Evolutionary conservation across 2,797 vertebrate genomes (phyloP).

Genomic region (Pampus argenteus): DNA sequence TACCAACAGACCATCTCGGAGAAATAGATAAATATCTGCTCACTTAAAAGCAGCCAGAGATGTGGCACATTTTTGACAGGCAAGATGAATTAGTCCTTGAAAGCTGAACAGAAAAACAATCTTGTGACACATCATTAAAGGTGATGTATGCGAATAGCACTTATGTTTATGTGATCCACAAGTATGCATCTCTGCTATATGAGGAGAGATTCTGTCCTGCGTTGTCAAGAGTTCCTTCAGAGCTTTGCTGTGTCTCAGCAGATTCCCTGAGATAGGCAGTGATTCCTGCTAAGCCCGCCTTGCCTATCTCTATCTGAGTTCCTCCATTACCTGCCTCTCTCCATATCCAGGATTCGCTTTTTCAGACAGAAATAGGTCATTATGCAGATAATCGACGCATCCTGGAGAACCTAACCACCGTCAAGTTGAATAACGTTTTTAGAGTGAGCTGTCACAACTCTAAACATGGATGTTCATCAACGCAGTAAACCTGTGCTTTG

Average conservation of each 20-base stretch:
- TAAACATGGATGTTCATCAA: slow-evolving; percentile 43
- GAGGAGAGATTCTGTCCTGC: not conserved
- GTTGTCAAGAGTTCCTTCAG: slow-evolving; percentile 6
- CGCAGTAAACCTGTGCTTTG: slow-evolving; percentile 37
- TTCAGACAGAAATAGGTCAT: slow-evolving; percentile 72
- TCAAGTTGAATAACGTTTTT: slow-evolving; percentile 57
- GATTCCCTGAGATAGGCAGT: slow-evolving; percentile 22
- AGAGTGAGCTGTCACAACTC: slow-evolving; percentile 53
- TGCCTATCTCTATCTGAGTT: slow-evolving; percentile 19
- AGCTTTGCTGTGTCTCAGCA: slow-evolving; percentile 21
- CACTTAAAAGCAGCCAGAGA: slow-evolving; percentile 33
- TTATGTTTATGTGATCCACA: slow-evolving; percentile 13
- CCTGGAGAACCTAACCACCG: slow-evolving; percentile 44
- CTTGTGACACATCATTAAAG: slow-evolving; percentile 32
- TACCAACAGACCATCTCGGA: slow-evolving; percentile 61
- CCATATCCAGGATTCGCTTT: slow-evolving; percentile 29
- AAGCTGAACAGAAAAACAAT: slow-evolving; percentile 29
- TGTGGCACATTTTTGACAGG: slow-evolving; percentile 27
- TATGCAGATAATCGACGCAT: slow-evolving; percentile 56
- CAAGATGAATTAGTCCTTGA: slow-evolving; percentile 44
- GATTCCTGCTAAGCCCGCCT: slow-evolving; percentile 33
- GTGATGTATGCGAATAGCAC: slow-evolving; percentile 23
- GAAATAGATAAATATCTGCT: slow-evolving; percentile 34
- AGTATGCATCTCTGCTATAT: slow-evolving; percentile 16
- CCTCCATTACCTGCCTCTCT: slow-evolving; percentile 56